Evolutionary conservation across 2,113 vertebrate species (phyloP).

Genomic region (Anoplopoma fimbria): DNA sequence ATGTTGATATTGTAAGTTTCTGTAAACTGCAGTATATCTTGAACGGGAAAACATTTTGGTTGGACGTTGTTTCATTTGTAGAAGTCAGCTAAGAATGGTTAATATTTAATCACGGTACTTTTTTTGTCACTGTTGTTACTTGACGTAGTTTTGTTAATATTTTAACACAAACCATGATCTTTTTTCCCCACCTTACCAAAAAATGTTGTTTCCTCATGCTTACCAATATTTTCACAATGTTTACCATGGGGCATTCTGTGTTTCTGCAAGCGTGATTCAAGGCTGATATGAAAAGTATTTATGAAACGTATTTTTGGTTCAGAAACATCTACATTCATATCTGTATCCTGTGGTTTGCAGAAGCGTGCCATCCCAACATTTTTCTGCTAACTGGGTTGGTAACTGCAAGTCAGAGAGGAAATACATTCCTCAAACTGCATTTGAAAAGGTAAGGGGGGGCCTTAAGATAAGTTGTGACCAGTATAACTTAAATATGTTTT

Average conservation of each 20-base stretch:
- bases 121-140: not conserved
- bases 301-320: not conserved
- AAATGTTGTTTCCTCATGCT: not conserved
- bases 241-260: too few species aligned
- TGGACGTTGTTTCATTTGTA: not conserved
- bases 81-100: not conserved
- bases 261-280: too few species aligned
- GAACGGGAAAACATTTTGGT: not conserved
- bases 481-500: constrained; percentile 5
- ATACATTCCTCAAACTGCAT: constrained; percentile 20
- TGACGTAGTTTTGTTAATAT: not conserved
- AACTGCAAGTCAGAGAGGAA: constrained; percentile 17
- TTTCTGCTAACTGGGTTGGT: not conserved
- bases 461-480: constrained; percentile 47
- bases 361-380: not conserved
- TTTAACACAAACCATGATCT: not conserved
- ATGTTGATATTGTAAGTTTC: not conserved
- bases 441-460: constrained; percentile 19
- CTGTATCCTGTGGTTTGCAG: not conserved
- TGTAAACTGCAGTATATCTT: not conserved
- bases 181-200: not conserved
- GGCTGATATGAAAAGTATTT: not conserved
- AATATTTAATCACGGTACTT: not conserved
- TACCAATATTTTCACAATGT: not conserved
- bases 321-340: not conserved